Base-by-base conservation (phyloP, 2,797 vertebrate genomes). In the Gephyroberyx darwinii region DNA sequence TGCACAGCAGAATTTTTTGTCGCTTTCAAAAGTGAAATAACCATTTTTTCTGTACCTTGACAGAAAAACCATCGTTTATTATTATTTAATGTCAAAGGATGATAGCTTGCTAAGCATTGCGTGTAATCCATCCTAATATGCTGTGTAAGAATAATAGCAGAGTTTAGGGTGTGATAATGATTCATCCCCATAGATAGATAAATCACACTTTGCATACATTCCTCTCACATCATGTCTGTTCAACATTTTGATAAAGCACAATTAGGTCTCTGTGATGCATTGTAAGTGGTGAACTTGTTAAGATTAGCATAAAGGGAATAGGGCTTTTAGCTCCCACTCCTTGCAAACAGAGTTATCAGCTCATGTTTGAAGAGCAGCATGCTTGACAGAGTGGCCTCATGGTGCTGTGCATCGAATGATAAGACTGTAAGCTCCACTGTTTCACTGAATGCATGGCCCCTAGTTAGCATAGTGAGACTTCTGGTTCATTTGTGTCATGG, bases 331-430 rank as follows among this genome's bases (percentile, higher is more conserved):
- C 72, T 80, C 61, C 51, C 35, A 3, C 65, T 83, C 75, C 75
- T 79, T 62, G 78, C 82, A 90, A 90, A 91, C 87, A 90, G 31
- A 88, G 80, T 90, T 91, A 91, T 88, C 86, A 67, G 89, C 86
- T 80, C 37, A 1, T 90, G 90, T 92, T 91, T 92, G 85, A 91
- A 83, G 80, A 91, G 78, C 81, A 77, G 78, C 72, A 30, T 77
- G 82, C 58, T 51, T 78, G 85, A 88, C 86, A 77, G 81, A 86
- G 75, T 79, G 74, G 66, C 76, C 80, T 90, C 78, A 75, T 81
- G 61, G 81, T 81, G 74, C 68, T 75, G 83, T 61, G 80, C 73
- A 71, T 58, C 39, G 66, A 67, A 51, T 70, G 89, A 91, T 90
- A 85, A 88, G 81, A 67, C 60, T 2, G 35, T 65, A 26, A 77